Evolutionary conservation across 2,888 invertebrate species (phyloP).

Genomic region (Drosophila recens): DNA sequence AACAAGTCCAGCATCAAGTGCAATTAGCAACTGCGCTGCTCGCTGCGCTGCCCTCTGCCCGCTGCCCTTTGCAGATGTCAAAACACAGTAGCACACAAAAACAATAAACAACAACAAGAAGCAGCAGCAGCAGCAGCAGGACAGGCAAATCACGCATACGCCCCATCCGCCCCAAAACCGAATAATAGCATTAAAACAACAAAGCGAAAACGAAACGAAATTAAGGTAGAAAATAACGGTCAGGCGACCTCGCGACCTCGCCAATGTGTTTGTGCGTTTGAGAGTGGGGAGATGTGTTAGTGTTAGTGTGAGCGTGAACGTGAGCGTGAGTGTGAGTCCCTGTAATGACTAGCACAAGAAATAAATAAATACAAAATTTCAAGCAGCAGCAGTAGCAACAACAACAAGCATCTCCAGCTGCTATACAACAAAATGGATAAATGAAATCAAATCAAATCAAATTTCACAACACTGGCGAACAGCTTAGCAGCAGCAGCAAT

Average conservation of each 20-base stretch:
- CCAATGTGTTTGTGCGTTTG: constrained; percentile 11
- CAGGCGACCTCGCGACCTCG: constrained; percentile 54
- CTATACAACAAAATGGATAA: constrained; percentile 37
- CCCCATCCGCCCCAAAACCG: constrained; percentile 52
- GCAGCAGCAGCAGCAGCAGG: constrained; percentile 18
- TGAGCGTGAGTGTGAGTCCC: constrained; percentile 21
- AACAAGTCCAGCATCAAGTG: constrained; percentile 32
- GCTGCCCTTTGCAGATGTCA: constrained; percentile 41
- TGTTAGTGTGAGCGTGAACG: constrained; percentile 10
- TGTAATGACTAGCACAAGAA: constrained; percentile 75
- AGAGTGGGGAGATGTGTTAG: constrained; percentile 5
- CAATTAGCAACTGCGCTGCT: constrained; percentile 29
- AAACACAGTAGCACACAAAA: constrained; percentile 22
- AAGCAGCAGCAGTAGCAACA: constrained; percentile 21
- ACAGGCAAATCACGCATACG: constrained; percentile 65
- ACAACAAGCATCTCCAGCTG: constrained; percentile 68
- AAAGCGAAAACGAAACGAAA: constrained; percentile 29
- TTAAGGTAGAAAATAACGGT: constrained; percentile 45
- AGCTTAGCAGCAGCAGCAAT: constrained; percentile 6
- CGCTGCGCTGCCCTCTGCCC: too few species aligned
- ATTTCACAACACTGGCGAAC: constrained; percentile 28
- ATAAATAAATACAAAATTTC: constrained; percentile 63
- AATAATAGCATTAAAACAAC: constrained; percentile 27
- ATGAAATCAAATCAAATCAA: constrained; percentile 19
- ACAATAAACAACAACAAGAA: constrained; percentile 23